phyloP scores from a whole-genome alignment of 2,888 invertebrate species.

The Meliscaeva auricollis region DNA sequence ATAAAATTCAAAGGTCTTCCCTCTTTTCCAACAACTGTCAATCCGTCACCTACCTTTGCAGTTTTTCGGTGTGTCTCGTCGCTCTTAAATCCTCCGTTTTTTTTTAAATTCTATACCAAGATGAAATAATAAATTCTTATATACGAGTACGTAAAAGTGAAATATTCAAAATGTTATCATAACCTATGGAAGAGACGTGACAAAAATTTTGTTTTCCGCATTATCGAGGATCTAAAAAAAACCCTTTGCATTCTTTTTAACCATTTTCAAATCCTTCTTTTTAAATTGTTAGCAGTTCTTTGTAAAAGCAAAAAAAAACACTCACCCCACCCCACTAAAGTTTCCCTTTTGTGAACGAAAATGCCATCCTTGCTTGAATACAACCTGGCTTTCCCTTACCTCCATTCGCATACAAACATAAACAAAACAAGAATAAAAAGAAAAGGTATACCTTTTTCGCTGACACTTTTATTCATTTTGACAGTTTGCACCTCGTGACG shows the following conservation, averaged over 20 bases:
- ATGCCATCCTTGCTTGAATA: constrained; percentile 24
- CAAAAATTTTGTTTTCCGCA: constrained; percentile 71
- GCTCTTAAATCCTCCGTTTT: not conserved
- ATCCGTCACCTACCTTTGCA: too few relatives aligned
- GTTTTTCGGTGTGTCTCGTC: too few relatives aligned
- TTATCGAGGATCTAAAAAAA: constrained; percentile 59
- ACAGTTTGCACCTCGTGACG: constrained; percentile 70
- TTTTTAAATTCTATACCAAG: not conserved
- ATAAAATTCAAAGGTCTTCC: not conserved
- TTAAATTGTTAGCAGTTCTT: constrained; percentile 44
- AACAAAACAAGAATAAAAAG: not conserved
- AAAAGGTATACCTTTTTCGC: constrained; percentile 63
- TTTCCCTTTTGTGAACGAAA: constrained; percentile 51
- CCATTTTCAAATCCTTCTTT: constrained; percentile 56
- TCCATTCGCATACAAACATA: not conserved
- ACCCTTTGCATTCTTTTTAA: constrained; percentile 59
- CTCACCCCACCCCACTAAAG: constrained; percentile 55
- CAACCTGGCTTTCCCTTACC: not conserved
- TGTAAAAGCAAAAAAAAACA: not conserved
- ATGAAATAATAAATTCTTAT: constrained; percentile 66
- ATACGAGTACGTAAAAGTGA: constrained; percentile 45
- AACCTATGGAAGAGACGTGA: constrained; percentile 72
- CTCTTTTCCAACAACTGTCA: too few relatives aligned
- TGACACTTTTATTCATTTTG: constrained; percentile 74
- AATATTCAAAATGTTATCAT: constrained; percentile 73